These are phyloP conservation scores for Geopemphigus sp. DNA, from an alignment of 1,140 invertebrate genomes.

Conservation along the genomic window DNA sequence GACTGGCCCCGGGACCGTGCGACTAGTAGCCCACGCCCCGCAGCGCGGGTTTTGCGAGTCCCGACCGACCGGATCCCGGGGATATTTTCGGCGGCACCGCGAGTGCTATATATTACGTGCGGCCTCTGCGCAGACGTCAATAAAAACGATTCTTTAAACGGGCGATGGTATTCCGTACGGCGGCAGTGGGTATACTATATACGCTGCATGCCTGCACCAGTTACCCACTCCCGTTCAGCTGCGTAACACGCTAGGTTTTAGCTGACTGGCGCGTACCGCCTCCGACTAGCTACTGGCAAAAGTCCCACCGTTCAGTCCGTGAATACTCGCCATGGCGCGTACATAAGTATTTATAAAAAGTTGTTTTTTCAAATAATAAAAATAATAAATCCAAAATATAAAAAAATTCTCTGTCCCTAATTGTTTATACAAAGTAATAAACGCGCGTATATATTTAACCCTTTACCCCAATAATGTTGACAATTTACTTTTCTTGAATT, in stretches of 20 bases:
- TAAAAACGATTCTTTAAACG: background rate
- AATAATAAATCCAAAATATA: too few species aligned
- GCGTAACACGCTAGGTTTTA: background rate
- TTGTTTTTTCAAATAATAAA: background rate
- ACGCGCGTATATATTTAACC: background rate
- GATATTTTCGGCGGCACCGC: slow-evolving; percentile 27
- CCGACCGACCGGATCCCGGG: slow-evolving; percentile 10
- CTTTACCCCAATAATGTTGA: background rate
- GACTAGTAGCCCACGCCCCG: background rate
- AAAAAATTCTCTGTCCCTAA: too few species aligned
- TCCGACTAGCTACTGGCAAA: background rate
- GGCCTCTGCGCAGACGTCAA: slow-evolving; percentile 13
- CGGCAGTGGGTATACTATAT: background rate
- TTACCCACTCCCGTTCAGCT: background rate
- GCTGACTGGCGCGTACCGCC: background rate
- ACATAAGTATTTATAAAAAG: too few species aligned
- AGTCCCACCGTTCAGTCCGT: slow-evolving; percentile 9
- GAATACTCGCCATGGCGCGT: background rate
- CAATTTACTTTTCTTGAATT: background rate
- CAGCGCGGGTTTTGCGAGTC: background rate
- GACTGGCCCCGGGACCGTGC: slow-evolving; percentile 20
- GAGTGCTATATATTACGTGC: background rate
- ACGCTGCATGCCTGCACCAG: slow-evolving; percentile 38
- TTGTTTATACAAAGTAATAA: background rate
- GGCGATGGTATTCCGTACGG: background rate